Evolutionary conservation across 1,140 invertebrate genomes (phyloP).

Genomic region (Drosophila ercepeae): DNA sequence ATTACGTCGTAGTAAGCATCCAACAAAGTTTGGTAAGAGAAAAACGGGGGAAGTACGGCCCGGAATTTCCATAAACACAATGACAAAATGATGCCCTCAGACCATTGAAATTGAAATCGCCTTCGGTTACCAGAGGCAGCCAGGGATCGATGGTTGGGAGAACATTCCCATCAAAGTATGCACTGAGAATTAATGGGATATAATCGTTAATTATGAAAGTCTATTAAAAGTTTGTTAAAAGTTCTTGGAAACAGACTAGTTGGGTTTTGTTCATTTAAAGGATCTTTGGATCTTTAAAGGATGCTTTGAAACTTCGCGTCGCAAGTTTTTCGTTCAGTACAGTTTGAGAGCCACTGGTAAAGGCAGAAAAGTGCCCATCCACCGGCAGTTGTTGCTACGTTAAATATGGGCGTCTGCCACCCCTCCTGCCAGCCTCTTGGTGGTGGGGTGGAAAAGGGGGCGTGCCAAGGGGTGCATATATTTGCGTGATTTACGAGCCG

Average conservation of each 20-base stretch:
- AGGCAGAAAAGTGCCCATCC: conserved; percentile 35
- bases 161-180: neutral
- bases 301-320: too few species aligned
- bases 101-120: conserved; percentile 38
- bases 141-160: conserved; percentile 1
- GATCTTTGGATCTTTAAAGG: neutral
- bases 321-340: too few species aligned
- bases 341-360: conserved; percentile 54
- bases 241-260: too few species aligned
- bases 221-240: too few species aligned
- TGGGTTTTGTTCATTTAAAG: too few species aligned
- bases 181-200: neutral
- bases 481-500: conserved; percentile 80
- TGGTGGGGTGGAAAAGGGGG: conserved; percentile 11
- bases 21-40: conserved; percentile 32
- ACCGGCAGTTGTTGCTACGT: conserved; percentile 47
- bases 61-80: conserved; percentile 77
- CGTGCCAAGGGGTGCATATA: conserved; percentile 70
- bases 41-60: conserved; percentile 1
- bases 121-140: neutral
- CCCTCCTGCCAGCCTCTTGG: neutral
- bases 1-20: conserved; percentile 62
- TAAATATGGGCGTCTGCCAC: conserved; percentile 31
- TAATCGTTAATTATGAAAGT: neutral
- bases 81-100: conserved; percentile 60